Evolutionary conservation across 2,888 invertebrate species (phyloP).

Genomic region (Colletes collaris): DNA sequence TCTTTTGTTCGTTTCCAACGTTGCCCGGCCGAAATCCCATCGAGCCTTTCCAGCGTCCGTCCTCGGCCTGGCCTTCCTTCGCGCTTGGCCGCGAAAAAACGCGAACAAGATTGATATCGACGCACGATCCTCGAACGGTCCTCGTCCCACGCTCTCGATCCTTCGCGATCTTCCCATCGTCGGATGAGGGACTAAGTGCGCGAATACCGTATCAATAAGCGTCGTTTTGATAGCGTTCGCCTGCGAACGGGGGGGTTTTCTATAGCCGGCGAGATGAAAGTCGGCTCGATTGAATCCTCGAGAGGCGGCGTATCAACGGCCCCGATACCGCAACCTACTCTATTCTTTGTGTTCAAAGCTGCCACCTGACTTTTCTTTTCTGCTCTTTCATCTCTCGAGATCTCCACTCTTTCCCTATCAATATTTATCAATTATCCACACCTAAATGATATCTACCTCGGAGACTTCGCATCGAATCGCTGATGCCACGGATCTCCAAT

Average conservation of each 20-base stretch:
- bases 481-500: not conserved
- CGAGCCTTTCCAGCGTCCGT: constrained; percentile 34
- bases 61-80: not conserved
- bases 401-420: constrained; percentile 41
- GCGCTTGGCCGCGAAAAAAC: not conserved
- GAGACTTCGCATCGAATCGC: not conserved
- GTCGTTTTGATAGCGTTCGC: constrained; percentile 24
- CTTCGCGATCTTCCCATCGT: not conserved
- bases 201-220: constrained; percentile 26
- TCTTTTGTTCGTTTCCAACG: constrained; percentile 60
- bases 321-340: constrained; percentile 51
- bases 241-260: constrained; percentile 1
- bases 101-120: not conserved
- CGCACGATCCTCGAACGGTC: no score
- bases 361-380: constrained; percentile 48
- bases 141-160: no score
- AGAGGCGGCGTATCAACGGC: constrained; percentile 53
- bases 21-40: constrained; percentile 51
- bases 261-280: constrained; percentile 50
- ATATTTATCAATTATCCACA: constrained; percentile 58
- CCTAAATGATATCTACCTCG: constrained; percentile 18
- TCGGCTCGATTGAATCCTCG: constrained; percentile 62
- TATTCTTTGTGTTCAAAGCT: constrained; percentile 47
- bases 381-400: constrained; percentile 44
- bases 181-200: constrained; percentile 9